These are phyloP conservation scores for Gallinago solitaria DNA, from an alignment of 2,797 vertebrate genomes.

Conservation along the genomic window DNA sequence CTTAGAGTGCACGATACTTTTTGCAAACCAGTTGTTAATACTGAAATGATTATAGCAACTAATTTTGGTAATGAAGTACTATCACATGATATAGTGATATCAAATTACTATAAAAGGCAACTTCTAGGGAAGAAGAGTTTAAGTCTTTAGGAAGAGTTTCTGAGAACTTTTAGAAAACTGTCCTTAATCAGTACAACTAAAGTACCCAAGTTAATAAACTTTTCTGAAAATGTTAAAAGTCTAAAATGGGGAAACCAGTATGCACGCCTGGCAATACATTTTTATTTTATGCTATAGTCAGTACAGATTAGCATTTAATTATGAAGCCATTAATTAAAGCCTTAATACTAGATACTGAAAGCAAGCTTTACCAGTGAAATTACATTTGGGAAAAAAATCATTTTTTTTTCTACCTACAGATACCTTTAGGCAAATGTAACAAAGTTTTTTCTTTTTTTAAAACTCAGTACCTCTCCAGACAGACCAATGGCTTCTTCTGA, in stretches of 20 bases:
- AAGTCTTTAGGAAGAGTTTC: neutral
- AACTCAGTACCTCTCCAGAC: slow-evolving; percentile 89
- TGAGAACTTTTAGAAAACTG: neutral
- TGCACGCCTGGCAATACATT: neutral
- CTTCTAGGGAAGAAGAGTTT: neutral
- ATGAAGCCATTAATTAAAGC: neutral
- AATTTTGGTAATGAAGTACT: neutral
- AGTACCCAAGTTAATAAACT: neutral
- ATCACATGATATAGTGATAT: neutral
- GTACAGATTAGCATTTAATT: neutral
- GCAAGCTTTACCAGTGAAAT: neutral
- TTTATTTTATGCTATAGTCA: neutral
- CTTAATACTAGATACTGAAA: neutral
- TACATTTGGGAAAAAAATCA: neutral
- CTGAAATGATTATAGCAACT: neutral
- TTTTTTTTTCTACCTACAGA: neutral
- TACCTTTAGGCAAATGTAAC: neutral
- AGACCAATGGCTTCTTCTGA: slow-evolving; percentile 88
- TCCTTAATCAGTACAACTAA: neutral
- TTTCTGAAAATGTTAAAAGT: neutral
- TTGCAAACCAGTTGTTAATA: neutral
- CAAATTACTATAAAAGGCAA: neutral
- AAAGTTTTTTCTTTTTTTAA: neutral
- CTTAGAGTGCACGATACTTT: neutral
- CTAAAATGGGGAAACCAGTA: neutral